Conservation (phyloP, 1,140 invertebrate genomes). For the Aphidius ervi region DNA sequence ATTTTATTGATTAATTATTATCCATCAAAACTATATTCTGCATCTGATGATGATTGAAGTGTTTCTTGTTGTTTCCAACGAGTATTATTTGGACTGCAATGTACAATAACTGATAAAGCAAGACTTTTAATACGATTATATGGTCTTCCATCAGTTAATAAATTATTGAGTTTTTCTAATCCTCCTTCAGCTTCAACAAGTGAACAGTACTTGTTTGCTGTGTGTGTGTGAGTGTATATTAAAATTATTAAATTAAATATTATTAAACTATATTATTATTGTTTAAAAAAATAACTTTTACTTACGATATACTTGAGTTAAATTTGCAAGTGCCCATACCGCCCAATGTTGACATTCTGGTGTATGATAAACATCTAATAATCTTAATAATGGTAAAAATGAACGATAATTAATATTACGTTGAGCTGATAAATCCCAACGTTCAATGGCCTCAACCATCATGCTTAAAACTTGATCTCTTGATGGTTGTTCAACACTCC, state of each 20-base stretch:
- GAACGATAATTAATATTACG: constrained; percentile 97
- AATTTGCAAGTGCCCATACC: constrained; percentile 95
- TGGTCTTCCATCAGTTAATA: constrained; percentile 61
- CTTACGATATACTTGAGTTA: constrained; percentile 89
- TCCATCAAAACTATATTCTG: constrained; percentile 29
- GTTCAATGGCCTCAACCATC: constrained; percentile 77
- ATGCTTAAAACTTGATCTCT: constrained; percentile 70
- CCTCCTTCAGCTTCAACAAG: constrained; percentile 85
- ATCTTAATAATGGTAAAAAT: constrained; percentile 83
- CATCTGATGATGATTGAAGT: constrained; percentile 24
- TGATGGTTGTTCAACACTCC: constrained; percentile 70
- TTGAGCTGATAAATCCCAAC: constrained; percentile 82
- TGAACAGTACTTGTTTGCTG: constrained; percentile 84
- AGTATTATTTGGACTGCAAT: constrained; percentile 51
- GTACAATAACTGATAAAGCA: constrained; percentile 62
- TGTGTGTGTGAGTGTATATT: constrained; percentile 3
- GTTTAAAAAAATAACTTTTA: no score
- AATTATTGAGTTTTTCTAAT: constrained; percentile 64
- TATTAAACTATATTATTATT: no score
- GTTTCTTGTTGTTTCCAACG: constrained; percentile 23
- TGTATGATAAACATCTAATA: constrained; percentile 77
- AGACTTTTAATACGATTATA: constrained; percentile 65
- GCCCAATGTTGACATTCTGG: constrained; percentile 93
- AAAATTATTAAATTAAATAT: constrained; percentile 8
- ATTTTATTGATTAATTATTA: constrained; percentile 20